phyloP scores from a whole-genome alignment of 2,888 invertebrate genomes.

The Torymus aiolomorphi region DNA sequence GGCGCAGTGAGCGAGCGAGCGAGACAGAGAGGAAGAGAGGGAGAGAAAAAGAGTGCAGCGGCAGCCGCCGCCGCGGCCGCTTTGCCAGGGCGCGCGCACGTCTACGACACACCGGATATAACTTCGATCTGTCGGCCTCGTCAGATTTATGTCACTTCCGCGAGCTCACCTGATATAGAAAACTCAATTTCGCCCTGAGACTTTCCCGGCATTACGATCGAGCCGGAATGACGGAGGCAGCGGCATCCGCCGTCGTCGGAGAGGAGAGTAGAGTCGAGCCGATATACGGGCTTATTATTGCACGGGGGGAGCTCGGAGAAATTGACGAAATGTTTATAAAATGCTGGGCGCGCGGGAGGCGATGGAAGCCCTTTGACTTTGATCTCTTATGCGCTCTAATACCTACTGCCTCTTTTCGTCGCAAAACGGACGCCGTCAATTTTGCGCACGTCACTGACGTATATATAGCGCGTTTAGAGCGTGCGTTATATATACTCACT shows the following conservation, averaged over 20 bases:
- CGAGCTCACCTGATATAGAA: constrained; percentile 54
- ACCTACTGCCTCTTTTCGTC: too few species aligned
- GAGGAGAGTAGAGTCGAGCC: not conserved
- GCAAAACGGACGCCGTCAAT: too few species aligned
- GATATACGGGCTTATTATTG: constrained; percentile 43
- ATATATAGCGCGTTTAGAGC: too few species aligned
- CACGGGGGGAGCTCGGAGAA: constrained; percentile 4
- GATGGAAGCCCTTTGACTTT: constrained; percentile 6
- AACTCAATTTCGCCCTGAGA: constrained; percentile 54
- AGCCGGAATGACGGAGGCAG: not conserved
- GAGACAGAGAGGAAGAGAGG: not conserved
- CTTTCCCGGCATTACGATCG: constrained; percentile 50
- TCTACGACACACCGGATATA: constrained; percentile 55
- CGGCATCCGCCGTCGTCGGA: too few species aligned
- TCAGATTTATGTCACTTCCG: constrained; percentile 58
- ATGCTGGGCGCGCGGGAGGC: not conserved
- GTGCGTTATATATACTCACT: too few species aligned
- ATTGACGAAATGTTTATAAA: constrained; percentile 42
- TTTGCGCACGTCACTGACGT: too few species aligned
- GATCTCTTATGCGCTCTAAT: not conserved
- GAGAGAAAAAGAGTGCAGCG: not conserved
- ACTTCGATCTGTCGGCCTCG: constrained; percentile 52
- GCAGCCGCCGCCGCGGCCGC: not conserved
- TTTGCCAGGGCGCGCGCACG: constrained; percentile 34
- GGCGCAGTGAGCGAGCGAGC: not conserved